phyloP scores from a whole-genome alignment of 2,113 vertebrate species.

The Balaenoptera acutorostrata region DNA sequence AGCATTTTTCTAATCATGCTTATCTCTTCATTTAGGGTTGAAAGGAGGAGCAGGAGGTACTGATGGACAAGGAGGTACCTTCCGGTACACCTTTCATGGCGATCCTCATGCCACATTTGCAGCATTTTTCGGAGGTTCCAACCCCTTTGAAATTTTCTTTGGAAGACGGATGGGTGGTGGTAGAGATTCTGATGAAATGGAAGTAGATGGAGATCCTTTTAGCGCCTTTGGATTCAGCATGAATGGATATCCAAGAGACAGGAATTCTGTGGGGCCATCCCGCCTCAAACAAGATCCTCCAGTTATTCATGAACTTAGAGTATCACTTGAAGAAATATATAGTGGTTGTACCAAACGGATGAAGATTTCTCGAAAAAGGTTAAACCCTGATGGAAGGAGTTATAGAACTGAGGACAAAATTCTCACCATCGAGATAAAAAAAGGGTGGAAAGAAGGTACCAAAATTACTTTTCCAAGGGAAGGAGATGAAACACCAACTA shows the following conservation, averaged over 20 bases:
- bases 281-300: slow-evolving; percentile 96
- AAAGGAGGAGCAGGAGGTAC: slow-evolving; percentile 93
- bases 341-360: slow-evolving; percentile 95
- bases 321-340: slow-evolving; percentile 96
- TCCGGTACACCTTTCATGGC: slow-evolving; percentile 96
- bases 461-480: slow-evolving; percentile 98
- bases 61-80: slow-evolving; percentile 93
- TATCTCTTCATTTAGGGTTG: slow-evolving; percentile 83
- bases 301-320: slow-evolving; percentile 94
- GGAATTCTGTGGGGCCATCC: slow-evolving; percentile 87
- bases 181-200: slow-evolving; percentile 95
- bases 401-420: slow-evolving; percentile 96
- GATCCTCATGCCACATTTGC: slow-evolving; percentile 98
- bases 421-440: slow-evolving; percentile 97
- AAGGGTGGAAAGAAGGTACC: slow-evolving; percentile 98
- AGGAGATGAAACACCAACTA: slow-evolving; percentile 92
- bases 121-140: slow-evolving; percentile 96
- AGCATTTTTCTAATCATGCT: slow-evolving; percentile 25
- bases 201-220: slow-evolving; percentile 95
- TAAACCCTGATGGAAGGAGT: slow-evolving; percentile 94
- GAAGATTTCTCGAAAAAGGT: slow-evolving; percentile 96
- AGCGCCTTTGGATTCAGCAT: slow-evolving; percentile 94
- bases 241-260: slow-evolving; percentile 95
- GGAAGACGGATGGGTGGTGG: slow-evolving; percentile 91
- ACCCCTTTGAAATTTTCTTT: slow-evolving; percentile 98